Evolutionary conservation across 2,888 invertebrate species (phyloP).

Genomic region (Epinotia brunnichana): DNA sequence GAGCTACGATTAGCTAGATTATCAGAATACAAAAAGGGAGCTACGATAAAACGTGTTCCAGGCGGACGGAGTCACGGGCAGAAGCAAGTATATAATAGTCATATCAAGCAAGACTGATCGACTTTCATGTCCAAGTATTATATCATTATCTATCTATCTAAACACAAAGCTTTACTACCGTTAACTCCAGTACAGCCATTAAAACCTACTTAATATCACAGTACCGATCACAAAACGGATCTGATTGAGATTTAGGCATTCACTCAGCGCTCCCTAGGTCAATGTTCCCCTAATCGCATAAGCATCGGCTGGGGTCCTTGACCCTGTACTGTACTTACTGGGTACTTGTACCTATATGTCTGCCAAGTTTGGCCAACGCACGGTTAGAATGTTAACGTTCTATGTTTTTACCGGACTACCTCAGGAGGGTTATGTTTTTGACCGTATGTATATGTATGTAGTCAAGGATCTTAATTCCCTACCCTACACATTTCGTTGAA

Average conservation of each 20-base stretch:
- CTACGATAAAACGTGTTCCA: too few relatives aligned
- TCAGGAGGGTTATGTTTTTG: too few relatives aligned
- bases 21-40: too few relatives aligned
- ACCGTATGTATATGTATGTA: too few relatives aligned
- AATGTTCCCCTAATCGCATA: slow-evolving; percentile 73
- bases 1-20: too few relatives aligned
- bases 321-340: slow-evolving; percentile 46
- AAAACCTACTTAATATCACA: not conserved
- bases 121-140: not conserved
- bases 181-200: not conserved
- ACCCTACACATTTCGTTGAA: too few relatives aligned
- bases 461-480: too few relatives aligned
- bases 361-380: slow-evolving; percentile 29
- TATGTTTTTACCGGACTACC: slow-evolving; percentile 5
- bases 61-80: too few relatives aligned
- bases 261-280: slow-evolving; percentile 59
- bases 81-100: too few relatives aligned
- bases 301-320: slow-evolving; percentile 57
- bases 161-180: not conserved
- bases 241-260: slow-evolving; percentile 51
- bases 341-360: slow-evolving; percentile 25
- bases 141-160: not conserved
- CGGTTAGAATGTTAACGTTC: slow-evolving; percentile 32
- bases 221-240: slow-evolving; percentile 26
- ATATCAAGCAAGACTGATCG: not conserved